Evolutionary conservation across 2,113 vertebrate genomes (phyloP), one percentile per base, ranked within the genome.

Genomic region (Trematocara zebra): DNA sequence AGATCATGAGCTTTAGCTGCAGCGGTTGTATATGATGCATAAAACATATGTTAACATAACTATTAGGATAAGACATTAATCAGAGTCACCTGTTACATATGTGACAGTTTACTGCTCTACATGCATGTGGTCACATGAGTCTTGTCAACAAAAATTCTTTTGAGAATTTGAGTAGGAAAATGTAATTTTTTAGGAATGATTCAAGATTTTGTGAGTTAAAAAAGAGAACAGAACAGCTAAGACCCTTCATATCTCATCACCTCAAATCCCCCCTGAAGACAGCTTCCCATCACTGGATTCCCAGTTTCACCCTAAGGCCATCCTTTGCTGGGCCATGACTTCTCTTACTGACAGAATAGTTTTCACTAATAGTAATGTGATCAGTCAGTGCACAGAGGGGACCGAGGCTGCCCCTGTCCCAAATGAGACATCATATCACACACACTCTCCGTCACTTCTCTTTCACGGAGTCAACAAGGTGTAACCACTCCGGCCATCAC

Each of bases 321-420:
- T 85, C 69, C 64, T 85, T 88, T 15, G 49, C 88, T 31, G 72
- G 80, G 90, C 85, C 81, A 56, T 88, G 91, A 93, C 84, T 85
- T 91, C 88, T 88, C 86, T 86, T 90, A 87, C 89, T 94, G 95
- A 92, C 95, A 94, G 89, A 91, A 84, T 9, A 90, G 90, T 89
- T 93, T 88, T 57, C 80, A 44, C 88, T 92, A 85, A 94, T 93
- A 88, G 89, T 95, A 94, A 95, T 94, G 93, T 92, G 94, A 94
- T 94, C 89, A 89, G 95, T 95, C 95, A 94, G 89, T 53, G 88
- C 86, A 83, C 91, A 90, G 90, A 94, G 92, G 81, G 88, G 82
- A 90, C 87, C 12, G 86, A 92, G 86, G 86, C 91, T 80, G 87
- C 81, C 86, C 89, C 64, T 81, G 89, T 94, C 93, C 93, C 53